These are phyloP conservation scores for Epinotia demarniana DNA, from an alignment of 2,888 invertebrate species.

Conservation along the genomic window DNA sequence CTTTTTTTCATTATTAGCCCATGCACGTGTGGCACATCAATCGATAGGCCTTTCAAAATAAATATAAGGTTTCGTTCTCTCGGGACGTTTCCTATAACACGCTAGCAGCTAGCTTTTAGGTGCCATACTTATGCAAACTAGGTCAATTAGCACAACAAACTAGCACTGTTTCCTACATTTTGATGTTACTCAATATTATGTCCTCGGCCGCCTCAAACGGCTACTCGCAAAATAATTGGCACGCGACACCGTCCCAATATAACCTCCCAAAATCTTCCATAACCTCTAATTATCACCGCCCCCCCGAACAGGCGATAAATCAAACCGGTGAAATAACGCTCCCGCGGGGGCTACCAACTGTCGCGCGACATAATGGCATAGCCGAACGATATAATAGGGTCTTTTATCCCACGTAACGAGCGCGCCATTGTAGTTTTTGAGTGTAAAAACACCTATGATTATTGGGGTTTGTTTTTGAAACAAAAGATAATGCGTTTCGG, in stretches of 20 bases:
- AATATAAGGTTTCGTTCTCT: too few species aligned
- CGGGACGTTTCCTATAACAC: too few species aligned
- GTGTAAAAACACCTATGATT: constrained; percentile 43
- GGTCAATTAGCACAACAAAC: background rate
- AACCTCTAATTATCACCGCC: constrained; percentile 55
- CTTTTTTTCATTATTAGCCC: too few species aligned
- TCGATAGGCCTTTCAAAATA: too few species aligned
- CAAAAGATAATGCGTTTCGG: constrained; percentile 6
- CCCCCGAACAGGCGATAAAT: constrained; percentile 70
- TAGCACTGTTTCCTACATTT: background rate
- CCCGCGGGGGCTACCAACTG: constrained; percentile 67
- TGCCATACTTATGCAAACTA: too few species aligned
- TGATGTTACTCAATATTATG: background rate
- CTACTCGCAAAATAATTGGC: constrained; percentile 38
- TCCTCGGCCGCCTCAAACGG: background rate
- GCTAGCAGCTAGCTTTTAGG: too few species aligned
- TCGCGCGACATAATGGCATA: constrained; percentile 61
- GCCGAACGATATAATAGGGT: constrained; percentile 70
- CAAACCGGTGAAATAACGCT: constrained; percentile 73
- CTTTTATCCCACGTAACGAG: constrained; percentile 55
- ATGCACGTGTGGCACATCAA: too few species aligned
- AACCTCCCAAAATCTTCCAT: constrained; percentile 57
- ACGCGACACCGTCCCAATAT: constrained; percentile 57
- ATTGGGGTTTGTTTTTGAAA: constrained; percentile 37
- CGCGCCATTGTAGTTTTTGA: constrained; percentile 41